Evolutionary conservation across 1,140 invertebrate genomes (phyloP).

Genomic region (Agrilus planipennis): DNA sequence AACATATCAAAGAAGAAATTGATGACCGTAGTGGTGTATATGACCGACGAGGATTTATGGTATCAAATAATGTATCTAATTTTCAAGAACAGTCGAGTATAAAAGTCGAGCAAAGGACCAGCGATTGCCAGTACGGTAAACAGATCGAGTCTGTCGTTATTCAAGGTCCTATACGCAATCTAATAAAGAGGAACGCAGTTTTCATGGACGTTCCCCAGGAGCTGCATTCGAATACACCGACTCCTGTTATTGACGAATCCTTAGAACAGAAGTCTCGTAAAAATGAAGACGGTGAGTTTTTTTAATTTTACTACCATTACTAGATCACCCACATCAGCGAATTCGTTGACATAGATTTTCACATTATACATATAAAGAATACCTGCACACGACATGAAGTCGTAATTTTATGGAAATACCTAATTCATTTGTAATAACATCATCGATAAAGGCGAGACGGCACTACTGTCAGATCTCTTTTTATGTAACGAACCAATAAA

Average conservation of each 20-base stretch:
- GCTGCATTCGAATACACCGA: conserved; percentile 49
- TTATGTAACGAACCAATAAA: no score
- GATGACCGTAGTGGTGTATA: conserved; percentile 14
- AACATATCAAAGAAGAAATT: conserved; percentile 29
- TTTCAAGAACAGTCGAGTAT: conserved; percentile 9
- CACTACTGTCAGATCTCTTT: no score
- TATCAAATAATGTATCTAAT: conserved; percentile 3
- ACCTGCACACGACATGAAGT: no score
- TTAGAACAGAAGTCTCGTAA: conserved; percentile 32
- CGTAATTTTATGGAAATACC: no score
- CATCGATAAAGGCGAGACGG: no score
- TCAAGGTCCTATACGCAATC: conserved; percentile 25
- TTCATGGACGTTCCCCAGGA: conserved; percentile 38
- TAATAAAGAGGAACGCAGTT: conserved; percentile 21
- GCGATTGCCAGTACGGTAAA: conserved; percentile 30
- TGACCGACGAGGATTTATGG: conserved; percentile 11
- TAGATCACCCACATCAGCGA: no score
- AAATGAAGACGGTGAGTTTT: conserved; percentile 30
- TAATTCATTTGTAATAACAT: no score
- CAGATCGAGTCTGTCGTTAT: conserved; percentile 32
- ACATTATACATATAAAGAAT: no score
- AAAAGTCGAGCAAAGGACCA: conserved; percentile 16
- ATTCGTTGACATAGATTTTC: no score
- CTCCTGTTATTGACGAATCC: conserved; percentile 47
- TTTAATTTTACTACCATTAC: no score